phyloP scores from a whole-genome alignment of 2,888 invertebrate genomes.

The Xylophagus ater region DNA sequence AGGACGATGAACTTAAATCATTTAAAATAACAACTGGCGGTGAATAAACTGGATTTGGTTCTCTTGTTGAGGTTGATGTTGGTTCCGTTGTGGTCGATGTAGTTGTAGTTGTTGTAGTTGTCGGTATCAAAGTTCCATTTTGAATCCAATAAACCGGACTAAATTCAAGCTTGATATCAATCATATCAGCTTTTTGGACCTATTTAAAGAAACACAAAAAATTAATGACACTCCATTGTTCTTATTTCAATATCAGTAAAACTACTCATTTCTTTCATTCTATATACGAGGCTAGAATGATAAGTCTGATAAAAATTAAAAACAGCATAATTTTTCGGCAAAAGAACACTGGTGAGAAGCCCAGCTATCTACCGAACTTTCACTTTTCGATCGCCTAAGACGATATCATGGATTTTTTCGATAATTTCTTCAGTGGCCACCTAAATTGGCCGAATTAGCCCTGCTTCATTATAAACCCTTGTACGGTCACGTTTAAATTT shows the following conservation, averaged over 20 bases:
- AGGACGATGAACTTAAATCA: slow-evolving; percentile 4
- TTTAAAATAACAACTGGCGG: slow-evolving; percentile 33
- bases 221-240: neutral
- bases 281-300: neutral
- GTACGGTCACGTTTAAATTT: too few relatives aligned
- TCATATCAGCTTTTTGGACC: slow-evolving; percentile 50
- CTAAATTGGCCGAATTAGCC: too few relatives aligned
- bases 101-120: slow-evolving; percentile 54
- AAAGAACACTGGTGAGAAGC: too few relatives aligned
- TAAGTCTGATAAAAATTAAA: too few relatives aligned
- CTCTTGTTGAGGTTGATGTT: slow-evolving; percentile 43
- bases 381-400: too few relatives aligned
- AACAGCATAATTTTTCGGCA: neutral
- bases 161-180: slow-evolving; percentile 58
- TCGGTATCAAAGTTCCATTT: slow-evolving; percentile 67
- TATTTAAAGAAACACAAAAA: neutral
- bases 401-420: too few relatives aligned
- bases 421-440: too few relatives aligned
- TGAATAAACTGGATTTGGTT: slow-evolving; percentile 39
- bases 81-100: slow-evolving; percentile 46
- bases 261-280: neutral
- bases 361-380: too few relatives aligned
- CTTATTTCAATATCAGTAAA: too few relatives aligned
- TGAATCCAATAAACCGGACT: slow-evolving; percentile 66
- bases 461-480: too few relatives aligned